Conservation (phyloP, 2,113 vertebrate genomes). For the Oncorhynchus masou region DNA sequence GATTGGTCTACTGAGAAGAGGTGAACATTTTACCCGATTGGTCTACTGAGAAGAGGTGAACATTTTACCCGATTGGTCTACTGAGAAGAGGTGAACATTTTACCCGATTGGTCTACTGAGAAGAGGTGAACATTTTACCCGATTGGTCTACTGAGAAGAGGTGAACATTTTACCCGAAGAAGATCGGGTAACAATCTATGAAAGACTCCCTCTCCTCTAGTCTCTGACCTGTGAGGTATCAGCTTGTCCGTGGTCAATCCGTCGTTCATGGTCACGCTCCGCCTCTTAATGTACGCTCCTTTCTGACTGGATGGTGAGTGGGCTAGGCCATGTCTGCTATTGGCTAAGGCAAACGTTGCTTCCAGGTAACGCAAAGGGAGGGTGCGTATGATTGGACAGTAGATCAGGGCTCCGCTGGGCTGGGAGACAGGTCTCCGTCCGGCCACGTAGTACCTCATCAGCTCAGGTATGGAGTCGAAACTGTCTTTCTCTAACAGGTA, state of each 20-base stretch:
- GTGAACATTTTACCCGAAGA: background rate
- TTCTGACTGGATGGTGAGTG: slow-evolving; percentile 85
- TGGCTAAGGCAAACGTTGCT: slow-evolving; percentile 88
- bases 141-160: too few species aligned
- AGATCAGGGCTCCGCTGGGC: slow-evolving; percentile 86
- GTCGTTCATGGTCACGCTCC: slow-evolving; percentile 94
- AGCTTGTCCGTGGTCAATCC: slow-evolving; percentile 92
- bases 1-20: too few species aligned
- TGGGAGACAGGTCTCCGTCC: slow-evolving; percentile 86
- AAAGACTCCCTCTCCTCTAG: background rate
- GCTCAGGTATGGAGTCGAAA: slow-evolving; percentile 89
- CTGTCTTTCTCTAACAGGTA: slow-evolving; percentile 91
- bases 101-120: too few species aligned
- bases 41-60: too few species aligned
- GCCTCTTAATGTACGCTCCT: slow-evolving; percentile 91
- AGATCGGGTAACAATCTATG: background rate
- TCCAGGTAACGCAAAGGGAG: slow-evolving; percentile 96
- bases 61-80: too few species aligned
- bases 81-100: too few species aligned
- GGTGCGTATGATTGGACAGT: slow-evolving; percentile 93
- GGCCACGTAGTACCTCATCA: slow-evolving; percentile 88
- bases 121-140: too few species aligned
- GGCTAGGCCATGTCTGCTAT: slow-evolving; percentile 76
- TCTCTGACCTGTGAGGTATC: slow-evolving; percentile 85
- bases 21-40: too few species aligned